Evolutionary conservation across 2,113 vertebrate genomes (phyloP).

Genomic region (Zosterops japonicus): DNA sequence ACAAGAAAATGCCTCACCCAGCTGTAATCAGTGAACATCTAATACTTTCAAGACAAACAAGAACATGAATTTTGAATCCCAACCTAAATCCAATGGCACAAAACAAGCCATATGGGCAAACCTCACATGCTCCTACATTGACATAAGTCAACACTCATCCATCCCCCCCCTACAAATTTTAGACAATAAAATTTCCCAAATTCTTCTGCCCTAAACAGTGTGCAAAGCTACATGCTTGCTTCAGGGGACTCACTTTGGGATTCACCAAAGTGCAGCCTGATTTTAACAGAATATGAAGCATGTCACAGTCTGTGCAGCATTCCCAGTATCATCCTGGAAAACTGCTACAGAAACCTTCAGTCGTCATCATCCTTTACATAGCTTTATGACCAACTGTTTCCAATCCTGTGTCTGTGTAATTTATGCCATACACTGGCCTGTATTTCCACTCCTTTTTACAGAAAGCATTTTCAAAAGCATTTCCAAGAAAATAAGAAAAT

Average conservation of each 20-base stretch:
- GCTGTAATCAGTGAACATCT: not conserved
- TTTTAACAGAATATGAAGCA: not conserved
- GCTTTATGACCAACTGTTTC: not conserved
- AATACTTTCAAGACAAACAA: not conserved
- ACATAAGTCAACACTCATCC: not conserved
- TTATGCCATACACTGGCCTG: not conserved
- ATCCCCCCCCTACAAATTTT: not conserved
- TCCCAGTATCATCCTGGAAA: not conserved
- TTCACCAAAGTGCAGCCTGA: not conserved
- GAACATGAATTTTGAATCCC: not conserved
- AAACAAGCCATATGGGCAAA: not conserved
- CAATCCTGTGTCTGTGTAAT: not conserved
- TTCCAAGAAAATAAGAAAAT: not conserved
- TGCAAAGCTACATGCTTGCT: not conserved
- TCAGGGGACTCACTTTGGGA: not conserved
- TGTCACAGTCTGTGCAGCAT: not conserved
- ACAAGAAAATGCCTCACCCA: not conserved
- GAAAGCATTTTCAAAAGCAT: not conserved
- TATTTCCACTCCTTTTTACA: not conserved
- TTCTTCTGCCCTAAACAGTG: not conserved
- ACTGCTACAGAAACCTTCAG: not conserved
- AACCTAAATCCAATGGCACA: not conserved
- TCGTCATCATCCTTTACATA: not conserved
- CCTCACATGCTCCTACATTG: rapidly evolving
- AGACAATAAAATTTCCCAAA: not conserved